Base-by-base conservation (phyloP, 2,113 vertebrate species). In the Cephalopholis sonnerati region DNA sequence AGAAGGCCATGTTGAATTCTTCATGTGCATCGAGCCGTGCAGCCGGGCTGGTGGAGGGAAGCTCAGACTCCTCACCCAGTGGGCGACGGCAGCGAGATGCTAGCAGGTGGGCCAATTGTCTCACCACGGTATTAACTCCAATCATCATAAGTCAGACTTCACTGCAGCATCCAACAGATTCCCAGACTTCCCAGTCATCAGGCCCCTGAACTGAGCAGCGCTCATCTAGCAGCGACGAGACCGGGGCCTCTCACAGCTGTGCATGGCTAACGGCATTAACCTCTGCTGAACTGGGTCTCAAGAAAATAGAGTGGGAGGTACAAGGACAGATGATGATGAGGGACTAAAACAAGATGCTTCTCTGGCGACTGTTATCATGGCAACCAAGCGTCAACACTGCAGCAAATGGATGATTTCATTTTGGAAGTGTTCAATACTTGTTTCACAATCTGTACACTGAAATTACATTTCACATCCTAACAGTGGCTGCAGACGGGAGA, bases 41-140 rank as follows among this genome's bases (percentile, higher is more conserved):
- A 62, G 84, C 61, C 29, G 1, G n/a, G 57, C 62, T 73, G 74
- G 72, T 79, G 79, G 77, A 76, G n/a, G 51, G 66, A 53, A 70
- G 80, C 64, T 86, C 51, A 73, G 82, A 64, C 73, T 65, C 54
- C 41, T 77, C 76, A 79, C 27, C 73, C 81, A 59, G 57, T 48
- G 72, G 84, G 27, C 29, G 39, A 32, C 24, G 2, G 61, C 24
- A 1, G 71, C 27, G 66, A 68, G 20, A 39, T 24, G 55, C 80
- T 55, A 90, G 86, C 94, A 92, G 90, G 92, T 84, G 89, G 88
- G 77, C 74, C 84, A 62, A 69, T 81, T 84, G 88, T 88, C 90
- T 86, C 20, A 64, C 73, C 53, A 66, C 24, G 51, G 48, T 61
- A 87, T 91, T 90, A 91, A 86, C 86, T 86, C 86, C 74, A 83